phyloP scores from a whole-genome alignment of 1,140 invertebrate genomes.

The Coelopa frigida region DNA sequence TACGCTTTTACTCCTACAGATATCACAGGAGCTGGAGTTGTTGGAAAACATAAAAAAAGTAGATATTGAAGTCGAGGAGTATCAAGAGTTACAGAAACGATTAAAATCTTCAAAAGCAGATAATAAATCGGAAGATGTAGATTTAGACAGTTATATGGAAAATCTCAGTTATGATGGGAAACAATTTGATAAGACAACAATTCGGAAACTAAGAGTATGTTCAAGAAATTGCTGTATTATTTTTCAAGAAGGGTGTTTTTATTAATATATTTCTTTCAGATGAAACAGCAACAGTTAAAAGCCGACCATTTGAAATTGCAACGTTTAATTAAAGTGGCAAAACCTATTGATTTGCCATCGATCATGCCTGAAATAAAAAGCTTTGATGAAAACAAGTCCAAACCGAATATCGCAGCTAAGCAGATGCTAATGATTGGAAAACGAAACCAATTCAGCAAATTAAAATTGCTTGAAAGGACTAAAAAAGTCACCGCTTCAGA shows the following conservation, averaged over 20 bases:
- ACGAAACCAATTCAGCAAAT: slow-evolving; percentile 41
- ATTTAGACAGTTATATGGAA: slow-evolving; percentile 68
- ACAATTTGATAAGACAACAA: slow-evolving; percentile 47
- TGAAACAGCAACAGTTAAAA: slow-evolving; percentile 60
- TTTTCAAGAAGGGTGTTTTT: slow-evolving; percentile 46
- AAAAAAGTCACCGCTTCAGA: not conserved
- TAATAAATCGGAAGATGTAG: slow-evolving; percentile 51
- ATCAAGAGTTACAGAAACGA: slow-evolving; percentile 38
- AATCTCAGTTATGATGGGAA: slow-evolving; percentile 46
- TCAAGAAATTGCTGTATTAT: too few relatives aligned
- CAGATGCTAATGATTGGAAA: slow-evolving; percentile 41
- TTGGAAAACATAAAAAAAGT: slow-evolving; percentile 53
- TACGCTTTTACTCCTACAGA: slow-evolving; percentile 45
- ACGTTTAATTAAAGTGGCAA: slow-evolving; percentile 69
- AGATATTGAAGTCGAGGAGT: slow-evolving; percentile 51
- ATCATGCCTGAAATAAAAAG: too few relatives aligned
- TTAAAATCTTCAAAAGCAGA: slow-evolving; percentile 20
- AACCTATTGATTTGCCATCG: slow-evolving; percentile 58
- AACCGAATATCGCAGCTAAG: slow-evolving; percentile 15
- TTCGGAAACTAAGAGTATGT: slow-evolving; percentile 48
- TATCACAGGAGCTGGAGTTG: slow-evolving; percentile 57
- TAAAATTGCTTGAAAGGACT: slow-evolving; percentile 14
- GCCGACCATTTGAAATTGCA: slow-evolving; percentile 61
- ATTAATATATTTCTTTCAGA: slow-evolving; percentile 33
- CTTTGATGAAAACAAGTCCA: slow-evolving; percentile 32